Conservation (phyloP, 2,888 invertebrate genomes). For the Tortrix viridana region DNA sequence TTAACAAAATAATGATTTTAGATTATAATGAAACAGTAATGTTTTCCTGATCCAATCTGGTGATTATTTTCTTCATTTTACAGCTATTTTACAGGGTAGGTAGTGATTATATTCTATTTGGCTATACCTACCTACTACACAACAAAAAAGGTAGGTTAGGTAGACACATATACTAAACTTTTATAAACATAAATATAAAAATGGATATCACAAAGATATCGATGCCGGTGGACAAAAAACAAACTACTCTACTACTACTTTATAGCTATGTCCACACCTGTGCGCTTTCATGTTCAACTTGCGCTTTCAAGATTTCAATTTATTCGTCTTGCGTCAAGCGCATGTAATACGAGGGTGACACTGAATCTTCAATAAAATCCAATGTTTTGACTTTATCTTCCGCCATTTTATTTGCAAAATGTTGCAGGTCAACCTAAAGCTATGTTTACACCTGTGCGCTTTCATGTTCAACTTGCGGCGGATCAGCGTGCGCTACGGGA, state of each 20-base stretch:
- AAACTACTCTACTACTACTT: neutral
- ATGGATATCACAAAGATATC: slow-evolving; percentile 1
- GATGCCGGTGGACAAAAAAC: neutral
- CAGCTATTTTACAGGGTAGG: slow-evolving; percentile 2
- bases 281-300: too few species aligned
- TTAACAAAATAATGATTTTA: slow-evolving; percentile 16
- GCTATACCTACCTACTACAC: neutral
- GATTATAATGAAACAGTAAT: slow-evolving; percentile 29
- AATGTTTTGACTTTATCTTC: too few species aligned
- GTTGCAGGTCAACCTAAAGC: too few species aligned
- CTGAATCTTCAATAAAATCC: too few species aligned
- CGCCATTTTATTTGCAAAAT: too few species aligned
- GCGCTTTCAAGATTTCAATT: too few species aligned
- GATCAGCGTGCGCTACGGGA: too few species aligned
- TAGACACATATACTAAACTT: neutral
- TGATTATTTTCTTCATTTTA: slow-evolving; percentile 24
- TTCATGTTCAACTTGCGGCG: too few species aligned
- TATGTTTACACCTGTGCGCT: too few species aligned
- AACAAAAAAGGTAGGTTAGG: neutral
- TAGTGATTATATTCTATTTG: neutral
- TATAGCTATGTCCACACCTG: too few species aligned
- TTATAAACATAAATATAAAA: neutral
- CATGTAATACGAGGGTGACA: too few species aligned
- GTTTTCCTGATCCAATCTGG: slow-evolving; percentile 9
- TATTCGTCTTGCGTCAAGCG: too few species aligned